Evolutionary conservation across 92 coral and sea anemone genomes (phyloP).

Genomic region (Nematostella vectensis): DNA sequence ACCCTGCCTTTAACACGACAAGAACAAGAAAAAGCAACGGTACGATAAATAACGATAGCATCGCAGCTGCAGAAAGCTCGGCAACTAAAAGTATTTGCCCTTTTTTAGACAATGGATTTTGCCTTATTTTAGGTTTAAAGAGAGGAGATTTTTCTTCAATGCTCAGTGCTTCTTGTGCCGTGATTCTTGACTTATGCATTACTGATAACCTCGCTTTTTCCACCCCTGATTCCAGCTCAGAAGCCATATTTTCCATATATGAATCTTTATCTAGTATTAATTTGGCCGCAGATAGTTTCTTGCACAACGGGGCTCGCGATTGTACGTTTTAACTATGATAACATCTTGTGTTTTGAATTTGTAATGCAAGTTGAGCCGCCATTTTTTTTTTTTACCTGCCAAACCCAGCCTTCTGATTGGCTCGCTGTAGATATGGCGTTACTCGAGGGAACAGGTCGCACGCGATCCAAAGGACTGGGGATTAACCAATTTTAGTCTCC

Average conservation of each 20-base stretch:
- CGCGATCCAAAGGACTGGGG: too few species aligned
- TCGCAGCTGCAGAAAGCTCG: slow-evolving; percentile 32
- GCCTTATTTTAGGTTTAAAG: too few species aligned
- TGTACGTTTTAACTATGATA: not conserved
- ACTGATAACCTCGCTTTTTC: too few species aligned
- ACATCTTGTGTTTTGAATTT: not conserved
- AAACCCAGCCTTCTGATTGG: not conserved
- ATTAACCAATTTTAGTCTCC: too few species aligned
- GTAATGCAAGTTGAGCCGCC: slow-evolving; percentile 3
- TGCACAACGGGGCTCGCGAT: not conserved
- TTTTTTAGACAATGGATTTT: too few species aligned
- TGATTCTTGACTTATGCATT: too few species aligned
- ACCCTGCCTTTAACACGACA: slow-evolving; percentile 38
- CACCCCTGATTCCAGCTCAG: not conserved
- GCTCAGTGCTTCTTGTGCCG: too few species aligned
- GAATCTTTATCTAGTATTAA: not conserved
- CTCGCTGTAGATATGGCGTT: too few species aligned
- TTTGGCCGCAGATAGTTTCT: not conserved
- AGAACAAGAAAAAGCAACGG: slow-evolving; percentile 48
- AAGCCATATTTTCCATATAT: slow-evolving; percentile 1
- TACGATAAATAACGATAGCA: slow-evolving; percentile 22
- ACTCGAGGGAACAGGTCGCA: too few species aligned
- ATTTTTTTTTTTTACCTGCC: slow-evolving; percentile 1
- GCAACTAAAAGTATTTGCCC: too few species aligned
- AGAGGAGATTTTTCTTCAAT: too few species aligned